These are phyloP conservation scores for Turdus rufiventris DNA, from an alignment of 2,113 vertebrate species.

Conservation along the genomic window DNA sequence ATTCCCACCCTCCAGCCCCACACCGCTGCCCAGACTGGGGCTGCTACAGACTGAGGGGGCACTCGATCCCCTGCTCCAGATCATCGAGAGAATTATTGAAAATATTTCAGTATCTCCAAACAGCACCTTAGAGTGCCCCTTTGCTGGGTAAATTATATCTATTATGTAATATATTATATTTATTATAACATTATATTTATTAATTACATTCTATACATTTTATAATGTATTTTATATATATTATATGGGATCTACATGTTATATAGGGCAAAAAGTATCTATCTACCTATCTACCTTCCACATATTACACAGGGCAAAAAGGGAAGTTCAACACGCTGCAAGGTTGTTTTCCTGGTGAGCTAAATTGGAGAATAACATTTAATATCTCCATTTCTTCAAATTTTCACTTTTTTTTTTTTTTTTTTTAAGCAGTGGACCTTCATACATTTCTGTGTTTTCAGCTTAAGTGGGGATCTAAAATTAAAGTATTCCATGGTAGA, in stretches of 20 bases:
- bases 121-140: background rate
- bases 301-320: background rate
- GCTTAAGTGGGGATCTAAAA: background rate
- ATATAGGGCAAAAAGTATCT: too few species aligned
- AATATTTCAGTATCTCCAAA: background rate
- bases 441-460: background rate
- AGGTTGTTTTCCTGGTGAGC: background rate
- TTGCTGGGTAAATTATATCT: background rate
- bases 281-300: background rate
- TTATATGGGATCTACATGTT: too few species aligned
- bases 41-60: too few species aligned
- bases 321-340: background rate
- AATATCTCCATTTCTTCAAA: background rate
- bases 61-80: background rate
- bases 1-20: background rate
- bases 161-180: too few species aligned
- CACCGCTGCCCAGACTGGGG: too few species aligned
- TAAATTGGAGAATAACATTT: background rate
- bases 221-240: too few species aligned
- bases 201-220: too few species aligned
- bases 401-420: background rate
- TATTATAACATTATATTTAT: too few species aligned
- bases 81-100: fast-evolving
- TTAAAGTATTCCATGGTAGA: background rate
- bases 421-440: background rate